A percentile compares a stretch with the other conserved stretches of the same genome.
Evolutionary conservation across 2,888 invertebrate genomes (phyloP).

Genomic region (Meteorus cinctellus): DNA sequence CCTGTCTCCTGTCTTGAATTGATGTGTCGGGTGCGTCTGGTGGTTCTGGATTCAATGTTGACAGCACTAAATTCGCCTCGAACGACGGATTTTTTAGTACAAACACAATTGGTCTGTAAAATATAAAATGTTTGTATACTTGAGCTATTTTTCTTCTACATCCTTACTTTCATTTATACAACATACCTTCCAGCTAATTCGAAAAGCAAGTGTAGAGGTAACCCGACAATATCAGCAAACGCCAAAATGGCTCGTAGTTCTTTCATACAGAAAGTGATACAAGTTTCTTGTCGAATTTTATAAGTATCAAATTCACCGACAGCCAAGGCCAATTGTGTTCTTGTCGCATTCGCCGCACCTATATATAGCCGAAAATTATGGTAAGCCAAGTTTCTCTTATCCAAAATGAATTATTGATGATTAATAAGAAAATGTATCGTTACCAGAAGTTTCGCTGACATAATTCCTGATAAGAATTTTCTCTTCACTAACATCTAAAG

Average conservation of each 20-base stretch:
- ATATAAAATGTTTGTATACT: slow-evolving; percentile 36
- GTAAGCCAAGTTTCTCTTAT: background rate
- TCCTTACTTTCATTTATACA: background rate
- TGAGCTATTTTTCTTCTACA: slow-evolving; percentile 24
- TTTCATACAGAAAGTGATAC: slow-evolving; percentile 89
- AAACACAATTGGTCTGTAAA: slow-evolving; percentile 82
- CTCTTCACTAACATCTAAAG: slow-evolving; percentile 80
- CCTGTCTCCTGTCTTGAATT: slow-evolving; percentile 69
- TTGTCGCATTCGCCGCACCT: slow-evolving; percentile 80
- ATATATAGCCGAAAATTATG: slow-evolving; percentile 58
- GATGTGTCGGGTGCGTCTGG: slow-evolving; percentile 71
- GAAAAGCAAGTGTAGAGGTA: slow-evolving; percentile 83
- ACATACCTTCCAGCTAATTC: slow-evolving; percentile 83
- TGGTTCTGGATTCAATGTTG: slow-evolving; percentile 80
- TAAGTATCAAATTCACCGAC: slow-evolving; percentile 84
- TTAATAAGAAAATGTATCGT: slow-evolving; percentile 40
- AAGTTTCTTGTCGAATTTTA: slow-evolving; percentile 78
- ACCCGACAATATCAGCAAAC: slow-evolving; percentile 84
- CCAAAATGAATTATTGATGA: background rate
- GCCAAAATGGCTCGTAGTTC: slow-evolving; percentile 86
- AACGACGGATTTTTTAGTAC: slow-evolving; percentile 84
- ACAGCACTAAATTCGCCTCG: slow-evolving; percentile 87
- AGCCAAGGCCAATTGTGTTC: slow-evolving; percentile 85
- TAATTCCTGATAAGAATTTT: slow-evolving; percentile 85
- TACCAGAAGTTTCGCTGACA: slow-evolving; percentile 78